Evolutionary conservation across 2,113 vertebrate species (phyloP).

Genomic region (Dasypus novemcinctus): DNA sequence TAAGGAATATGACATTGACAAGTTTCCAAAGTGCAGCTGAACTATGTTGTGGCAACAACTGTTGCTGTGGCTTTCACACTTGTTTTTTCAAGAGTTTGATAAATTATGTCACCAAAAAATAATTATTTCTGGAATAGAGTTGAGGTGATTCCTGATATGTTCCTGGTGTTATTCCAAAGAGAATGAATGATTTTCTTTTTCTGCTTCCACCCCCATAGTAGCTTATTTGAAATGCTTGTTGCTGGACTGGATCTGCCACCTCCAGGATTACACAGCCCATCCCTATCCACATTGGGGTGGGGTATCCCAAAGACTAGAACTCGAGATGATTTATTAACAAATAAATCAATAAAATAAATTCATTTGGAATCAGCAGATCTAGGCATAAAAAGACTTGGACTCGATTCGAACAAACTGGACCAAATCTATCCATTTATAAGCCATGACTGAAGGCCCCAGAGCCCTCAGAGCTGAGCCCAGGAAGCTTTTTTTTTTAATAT

Average conservation of each 20-base stretch:
- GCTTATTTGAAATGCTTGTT: neutral
- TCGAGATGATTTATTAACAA: neutral
- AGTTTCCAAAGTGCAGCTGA: neutral
- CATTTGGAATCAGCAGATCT: neutral
- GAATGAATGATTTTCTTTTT: neutral
- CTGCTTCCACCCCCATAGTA: neutral
- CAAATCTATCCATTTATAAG: fast-evolving
- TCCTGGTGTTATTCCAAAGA: neutral
- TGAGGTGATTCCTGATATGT: neutral
- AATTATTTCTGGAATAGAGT: neutral
- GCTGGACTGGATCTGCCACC: neutral
- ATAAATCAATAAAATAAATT: neutral
- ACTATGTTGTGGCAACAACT: fast-evolving
- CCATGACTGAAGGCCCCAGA: fast-evolving
- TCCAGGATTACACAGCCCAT: neutral
- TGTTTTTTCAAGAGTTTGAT: neutral
- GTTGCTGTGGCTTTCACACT: neutral
- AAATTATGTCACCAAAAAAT: neutral
- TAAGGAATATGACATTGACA: fast-evolving
- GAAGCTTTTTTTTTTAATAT: fast-evolving
- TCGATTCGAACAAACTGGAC: neutral
- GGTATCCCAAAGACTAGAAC: neutral
- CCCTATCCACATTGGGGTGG: neutral
- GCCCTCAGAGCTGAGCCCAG: neutral
- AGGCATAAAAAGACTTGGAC: neutral